Base-by-base conservation (phyloP, 2,888 invertebrate genomes). In the Pasiphila rectangulata region DNA sequence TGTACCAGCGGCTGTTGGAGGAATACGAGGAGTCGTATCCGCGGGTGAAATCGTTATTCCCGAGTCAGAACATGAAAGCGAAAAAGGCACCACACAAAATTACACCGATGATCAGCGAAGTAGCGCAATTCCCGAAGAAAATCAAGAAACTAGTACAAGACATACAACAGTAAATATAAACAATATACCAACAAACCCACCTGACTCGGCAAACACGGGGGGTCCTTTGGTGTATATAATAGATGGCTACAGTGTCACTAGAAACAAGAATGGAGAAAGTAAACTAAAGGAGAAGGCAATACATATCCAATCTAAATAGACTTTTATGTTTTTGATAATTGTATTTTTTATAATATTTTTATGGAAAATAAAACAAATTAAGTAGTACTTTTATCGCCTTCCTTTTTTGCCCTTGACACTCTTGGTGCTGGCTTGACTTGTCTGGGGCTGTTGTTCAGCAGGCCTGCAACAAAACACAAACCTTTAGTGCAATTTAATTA, bases 341-440 rank as follows among this genome's bases (percentile, higher is more conserved):
- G 40, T 49, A 49, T 49, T 49, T 49, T 10, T 24, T 39, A 23
- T 29, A 46, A 43, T 51, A 30, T 48, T 51, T 51, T 35, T 58
- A 61, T 49, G 50, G n/a, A 25, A 32, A 46, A 59, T 61, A 42
- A 52, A 55, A 59, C 53, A 44, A 49, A 54, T 39, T 32, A 19
- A 38, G 25, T 24, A 35, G 45, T 53, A 54, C 44, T 51, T 47
- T 78, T 79, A 89, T 75, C 89, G 76, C 27, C 89, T 73, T 52
- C 87, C 87, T 64, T 89, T 89, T 63, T 89, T 89, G 32, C 87
- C 88, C 66, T 89, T 89, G 52, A 68, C 73, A 29, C 59, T 54
- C 57, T 89, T 88, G 54, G 59, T 76, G 48, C 67, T 73, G 1
- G 77, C 64, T 64, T 84, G 86, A 17, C 77, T 61, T 4, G 75